Evolutionary conservation across 2,888 invertebrate genomes (phyloP), one percentile per base, ranked within the genome.

Genomic region (Diarsia mendica): DNA sequence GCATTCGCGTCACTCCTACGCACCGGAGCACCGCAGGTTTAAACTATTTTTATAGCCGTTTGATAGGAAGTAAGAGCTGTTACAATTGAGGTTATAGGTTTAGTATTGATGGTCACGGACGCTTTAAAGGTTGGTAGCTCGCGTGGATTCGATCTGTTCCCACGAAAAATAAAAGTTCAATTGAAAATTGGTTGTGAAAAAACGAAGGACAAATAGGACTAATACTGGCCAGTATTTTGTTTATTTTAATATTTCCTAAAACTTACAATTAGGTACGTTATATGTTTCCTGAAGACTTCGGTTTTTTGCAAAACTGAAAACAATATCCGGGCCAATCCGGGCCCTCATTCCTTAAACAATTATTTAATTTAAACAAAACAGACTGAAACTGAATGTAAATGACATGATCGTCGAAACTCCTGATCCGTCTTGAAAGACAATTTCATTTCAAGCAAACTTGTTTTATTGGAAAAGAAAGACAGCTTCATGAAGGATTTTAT

Each of bases 1-100:
- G 91, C 92, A 91, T 92, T 92, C 90, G 91, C 88, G 91, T 91
- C 89, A 92, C 94, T 88, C 95, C 95, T 93, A 95, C 95, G 91
- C 92, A 70, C 33, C 65, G 53, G 75, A 83, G 77, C 80, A 76
- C 79, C 81, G 72, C 83, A 79, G 77, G 72, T 82, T 76, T 73
- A 65, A 80, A 77, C 77, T 73, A 80, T 87, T 88, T 91, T 89
- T 89, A 90, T 89, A 67, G 85, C 49, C 75, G 76, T 91, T 89
- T 90, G 89, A 91, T 91, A 89, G 83, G 82, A 71, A 86, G 86
- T 83, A 87, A 86, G 83, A 86, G 73, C 66, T 83, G 85, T 88
- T 89, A 89, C 86, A 88, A 87, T 89, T 89, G 86, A 84, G 81
- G 85, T 87, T 85, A 88, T 79, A 76, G 72, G 83, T 85, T 84